Percentiles rank a stretch among this genome's conserved stretches.
Conservation (phyloP, 1,140 invertebrate species). For the Pachypeltis micranthus region DNA sequence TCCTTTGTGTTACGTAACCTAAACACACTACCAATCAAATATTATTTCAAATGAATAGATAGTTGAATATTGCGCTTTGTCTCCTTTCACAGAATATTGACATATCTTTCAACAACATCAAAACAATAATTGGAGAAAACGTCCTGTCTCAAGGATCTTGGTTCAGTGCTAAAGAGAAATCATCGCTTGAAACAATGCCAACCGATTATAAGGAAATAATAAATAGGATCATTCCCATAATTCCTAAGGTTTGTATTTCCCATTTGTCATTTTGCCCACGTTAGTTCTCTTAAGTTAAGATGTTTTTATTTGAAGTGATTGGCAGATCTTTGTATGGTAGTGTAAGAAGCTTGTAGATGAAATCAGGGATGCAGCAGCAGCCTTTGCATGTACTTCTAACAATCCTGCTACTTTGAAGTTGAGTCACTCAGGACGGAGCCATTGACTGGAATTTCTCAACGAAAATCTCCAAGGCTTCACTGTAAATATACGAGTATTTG, state of each 20-base stretch:
- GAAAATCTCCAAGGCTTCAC: too few species aligned
- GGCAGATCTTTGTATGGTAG: too few species aligned
- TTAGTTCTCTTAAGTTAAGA: neutral
- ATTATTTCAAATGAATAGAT: too few species aligned
- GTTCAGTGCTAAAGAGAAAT: neutral
- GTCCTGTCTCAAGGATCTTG: neutral
- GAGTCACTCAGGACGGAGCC: too few species aligned
- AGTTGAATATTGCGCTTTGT: too few species aligned
- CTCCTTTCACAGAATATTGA: slow-evolving; percentile 6
- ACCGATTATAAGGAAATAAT: slow-evolving; percentile 5
- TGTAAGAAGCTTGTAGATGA: too few species aligned
- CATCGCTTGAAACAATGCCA: neutral
- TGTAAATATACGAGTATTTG: too few species aligned
- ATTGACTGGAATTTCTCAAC: too few species aligned
- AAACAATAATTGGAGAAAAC: slow-evolving; percentile 6
- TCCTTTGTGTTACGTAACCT: neutral
- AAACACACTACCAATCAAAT: too few species aligned
- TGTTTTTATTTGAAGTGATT: neutral
- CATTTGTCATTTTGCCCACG: neutral
- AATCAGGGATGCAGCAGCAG: too few species aligned
- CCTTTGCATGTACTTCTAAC: too few species aligned
- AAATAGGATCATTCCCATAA: slow-evolving; percentile 10
- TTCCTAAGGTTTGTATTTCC: slow-evolving; percentile 15
- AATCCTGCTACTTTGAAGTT: too few species aligned
- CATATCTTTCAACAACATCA: neutral